Percentiles rank a stretch among this genome's conserved stretches.
These are phyloP conservation scores for Lithodes maja DNA, from an alignment of 2,888 invertebrate genomes.

Conservation along the genomic window DNA sequence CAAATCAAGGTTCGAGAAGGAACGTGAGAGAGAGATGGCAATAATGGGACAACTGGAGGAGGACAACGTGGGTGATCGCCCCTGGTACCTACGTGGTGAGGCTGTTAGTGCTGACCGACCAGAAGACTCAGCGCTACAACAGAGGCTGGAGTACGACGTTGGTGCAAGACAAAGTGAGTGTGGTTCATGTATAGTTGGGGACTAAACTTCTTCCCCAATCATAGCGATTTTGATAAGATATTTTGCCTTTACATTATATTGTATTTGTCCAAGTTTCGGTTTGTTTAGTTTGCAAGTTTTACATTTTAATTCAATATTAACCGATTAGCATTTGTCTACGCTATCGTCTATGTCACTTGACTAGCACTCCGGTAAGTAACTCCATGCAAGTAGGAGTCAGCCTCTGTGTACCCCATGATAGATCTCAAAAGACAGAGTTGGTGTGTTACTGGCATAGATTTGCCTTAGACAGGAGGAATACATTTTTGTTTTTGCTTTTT, in stretches of 20 bases:
- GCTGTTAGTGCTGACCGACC: constrained; percentile 86
- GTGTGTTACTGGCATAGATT: too few relatives aligned
- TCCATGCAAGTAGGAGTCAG: too few relatives aligned
- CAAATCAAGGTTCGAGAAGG: constrained; percentile 68
- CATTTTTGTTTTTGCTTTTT: too few relatives aligned
- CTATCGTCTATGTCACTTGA: background rate
- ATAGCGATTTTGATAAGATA: too few relatives aligned
- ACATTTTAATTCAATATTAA: too few relatives aligned
- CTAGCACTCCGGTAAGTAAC: constrained; percentile 70
- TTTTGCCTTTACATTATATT: too few relatives aligned
- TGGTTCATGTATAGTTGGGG: background rate
- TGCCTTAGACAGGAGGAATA: too few relatives aligned
- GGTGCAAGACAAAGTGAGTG: constrained; percentile 80
- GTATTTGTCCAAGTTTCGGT: too few relatives aligned
- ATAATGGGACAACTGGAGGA: constrained; percentile 75
- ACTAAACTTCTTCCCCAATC: background rate
- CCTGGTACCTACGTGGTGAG: constrained; percentile 97
- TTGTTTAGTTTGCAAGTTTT: too few relatives aligned
- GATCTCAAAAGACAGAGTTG: too few relatives aligned
- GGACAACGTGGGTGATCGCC: constrained; percentile 83
- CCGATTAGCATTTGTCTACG: too few relatives aligned
- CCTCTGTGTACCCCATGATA: too few relatives aligned
- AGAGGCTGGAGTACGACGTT: constrained; percentile 86
- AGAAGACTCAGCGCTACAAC: constrained; percentile 93
- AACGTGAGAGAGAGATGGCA: constrained; percentile 62